These are phyloP conservation scores for Trichopria drosophilae DNA, from an alignment of 2,888 invertebrate genomes.

Conservation along the genomic window DNA sequence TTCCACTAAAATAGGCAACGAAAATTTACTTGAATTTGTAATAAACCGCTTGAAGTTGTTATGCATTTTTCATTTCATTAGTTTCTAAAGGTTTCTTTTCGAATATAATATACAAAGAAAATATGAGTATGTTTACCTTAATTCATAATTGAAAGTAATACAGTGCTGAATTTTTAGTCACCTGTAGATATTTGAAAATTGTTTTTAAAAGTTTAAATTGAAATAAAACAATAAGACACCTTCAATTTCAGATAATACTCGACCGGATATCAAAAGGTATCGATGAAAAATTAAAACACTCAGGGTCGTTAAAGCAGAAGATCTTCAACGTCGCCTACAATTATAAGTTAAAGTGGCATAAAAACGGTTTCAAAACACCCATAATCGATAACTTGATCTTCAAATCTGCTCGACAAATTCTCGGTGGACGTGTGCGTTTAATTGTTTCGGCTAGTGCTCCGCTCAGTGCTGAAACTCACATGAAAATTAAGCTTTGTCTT, in stretches of 20 bases:
- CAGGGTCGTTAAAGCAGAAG: constrained; percentile 76
- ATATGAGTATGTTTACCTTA: too few species aligned
- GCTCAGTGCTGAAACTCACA: constrained; percentile 91
- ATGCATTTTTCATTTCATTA: too few species aligned
- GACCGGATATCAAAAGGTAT: constrained; percentile 97
- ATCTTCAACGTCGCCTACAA: constrained; percentile 93
- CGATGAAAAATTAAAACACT: constrained; percentile 87
- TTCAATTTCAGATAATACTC: constrained; percentile 76
- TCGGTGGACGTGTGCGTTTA: constrained; percentile 87
- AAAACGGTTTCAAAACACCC: constrained; percentile 81
- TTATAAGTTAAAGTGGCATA: constrained; percentile 86
- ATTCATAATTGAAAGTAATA: too few species aligned
- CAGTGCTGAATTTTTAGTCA: too few species aligned
- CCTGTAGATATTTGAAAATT: too few species aligned
- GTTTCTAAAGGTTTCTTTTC: too few species aligned
- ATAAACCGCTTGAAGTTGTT: too few species aligned
- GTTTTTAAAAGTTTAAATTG: too few species aligned
- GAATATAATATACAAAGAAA: too few species aligned
- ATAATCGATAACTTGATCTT: constrained; percentile 67
- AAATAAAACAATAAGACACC: too few species aligned
- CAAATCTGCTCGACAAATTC: constrained; percentile 68
- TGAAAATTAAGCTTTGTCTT: constrained; percentile 88
- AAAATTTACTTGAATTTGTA: background rate
- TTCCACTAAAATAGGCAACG: too few species aligned
- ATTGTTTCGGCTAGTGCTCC: constrained; percentile 96